Conservation (phyloP, 2,888 invertebrate genomes). For the Megamerina dolium region DNA sequence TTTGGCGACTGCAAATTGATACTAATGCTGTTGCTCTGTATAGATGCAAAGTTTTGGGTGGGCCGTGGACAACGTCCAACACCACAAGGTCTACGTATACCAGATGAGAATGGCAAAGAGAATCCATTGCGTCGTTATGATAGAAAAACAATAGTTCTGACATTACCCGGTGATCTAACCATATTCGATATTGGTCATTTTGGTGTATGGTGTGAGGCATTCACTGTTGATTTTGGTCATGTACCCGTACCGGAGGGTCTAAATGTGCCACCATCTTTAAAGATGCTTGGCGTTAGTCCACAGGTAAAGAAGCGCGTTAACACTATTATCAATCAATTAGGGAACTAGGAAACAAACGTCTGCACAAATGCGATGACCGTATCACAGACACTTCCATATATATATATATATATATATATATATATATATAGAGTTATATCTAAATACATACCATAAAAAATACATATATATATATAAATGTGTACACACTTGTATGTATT, state of each 20-base stretch:
- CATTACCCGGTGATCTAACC: constrained; percentile 81
- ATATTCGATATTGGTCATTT: constrained; percentile 90
- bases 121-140: constrained; percentile 73
- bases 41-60: constrained; percentile 93
- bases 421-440: too few relatives aligned
- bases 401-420: constrained; percentile 4
- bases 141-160: constrained; percentile 81
- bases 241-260: constrained; percentile 66
- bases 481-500: too few relatives aligned
- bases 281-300: constrained; percentile 89
- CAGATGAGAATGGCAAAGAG: constrained; percentile 87
- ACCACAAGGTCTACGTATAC: constrained; percentile 76
- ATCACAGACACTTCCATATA: constrained; percentile 3
- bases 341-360: constrained; percentile 18
- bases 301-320: constrained; percentile 64
- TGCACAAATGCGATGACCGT: not conserved
- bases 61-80: constrained; percentile 76
- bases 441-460: too few relatives aligned
- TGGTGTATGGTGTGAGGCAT: constrained; percentile 89
- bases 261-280: constrained; percentile 84
- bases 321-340: constrained; percentile 40
- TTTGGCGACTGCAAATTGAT: not conserved
- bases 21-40: constrained; percentile 15
- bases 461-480: too few relatives aligned
- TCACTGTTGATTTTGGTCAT: constrained; percentile 89